A percentile compares a stretch with the other conserved stretches of the same genome.
Conservation (phyloP, 1,140 invertebrate species). For the Trichonephila clavipes region DNA sequence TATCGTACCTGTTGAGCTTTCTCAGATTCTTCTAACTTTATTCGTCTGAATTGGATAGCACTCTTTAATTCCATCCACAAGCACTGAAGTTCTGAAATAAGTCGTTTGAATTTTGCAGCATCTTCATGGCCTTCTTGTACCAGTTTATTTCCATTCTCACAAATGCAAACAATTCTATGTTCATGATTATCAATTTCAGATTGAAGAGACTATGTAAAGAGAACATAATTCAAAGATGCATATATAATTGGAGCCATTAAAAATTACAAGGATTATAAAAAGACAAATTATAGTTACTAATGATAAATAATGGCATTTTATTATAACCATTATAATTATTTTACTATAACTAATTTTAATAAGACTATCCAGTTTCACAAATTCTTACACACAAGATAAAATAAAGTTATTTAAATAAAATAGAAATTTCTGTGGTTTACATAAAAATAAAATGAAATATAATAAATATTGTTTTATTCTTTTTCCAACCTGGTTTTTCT, state of each 20-base stretch:
- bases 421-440: too few relatives aligned
- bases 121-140: constrained; percentile 97
- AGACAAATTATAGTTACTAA: constrained; percentile 80
- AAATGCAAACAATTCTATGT: constrained; percentile 93
- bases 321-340: too few relatives aligned
- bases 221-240: not conserved
- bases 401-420: too few relatives aligned
- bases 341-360: too few relatives aligned
- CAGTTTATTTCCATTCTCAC: constrained; percentile 95
- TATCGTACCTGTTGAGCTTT: constrained; percentile 84
- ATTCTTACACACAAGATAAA: too few relatives aligned
- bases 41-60: constrained; percentile 86
- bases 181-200: constrained; percentile 98
- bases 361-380: too few relatives aligned
- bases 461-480: too few relatives aligned
- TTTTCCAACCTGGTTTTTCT: constrained; percentile 88
- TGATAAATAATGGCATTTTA: not conserved
- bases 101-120: constrained; percentile 89
- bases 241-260: too few relatives aligned
- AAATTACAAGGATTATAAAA: too few relatives aligned
- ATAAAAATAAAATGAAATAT: too few relatives aligned
- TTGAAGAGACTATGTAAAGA: constrained; percentile 51
- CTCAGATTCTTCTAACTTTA: constrained; percentile 86
- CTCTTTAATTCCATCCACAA: constrained; percentile 96
- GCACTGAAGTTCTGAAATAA: constrained; percentile 93